These are phyloP conservation scores for Lepidostoma basale DNA, from an alignment of 1,140 invertebrate genomes.

Conservation along the genomic window DNA sequence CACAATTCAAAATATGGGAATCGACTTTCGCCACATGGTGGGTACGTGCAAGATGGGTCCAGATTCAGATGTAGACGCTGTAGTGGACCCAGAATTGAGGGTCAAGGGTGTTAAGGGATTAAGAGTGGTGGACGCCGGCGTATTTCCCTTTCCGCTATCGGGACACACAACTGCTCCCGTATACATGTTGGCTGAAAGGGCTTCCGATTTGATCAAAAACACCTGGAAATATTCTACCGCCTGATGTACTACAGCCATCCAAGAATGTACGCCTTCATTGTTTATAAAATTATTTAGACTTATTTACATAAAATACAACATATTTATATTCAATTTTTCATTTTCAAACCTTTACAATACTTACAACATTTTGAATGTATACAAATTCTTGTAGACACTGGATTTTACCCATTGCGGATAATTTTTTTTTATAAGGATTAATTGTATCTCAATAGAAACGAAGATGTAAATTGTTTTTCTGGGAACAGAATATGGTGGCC, in stretches of 20 bases:
- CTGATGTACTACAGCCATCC: neutral
- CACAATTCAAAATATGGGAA: conserved; percentile 51
- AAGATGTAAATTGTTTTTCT: too few relatives aligned
- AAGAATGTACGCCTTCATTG: neutral
- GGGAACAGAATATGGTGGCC: too few relatives aligned
- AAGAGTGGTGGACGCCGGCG: too few relatives aligned
- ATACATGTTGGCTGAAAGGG: conserved; percentile 66
- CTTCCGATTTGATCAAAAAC: conserved; percentile 57
- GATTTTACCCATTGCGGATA: too few relatives aligned
- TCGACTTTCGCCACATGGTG: conserved; percentile 60
- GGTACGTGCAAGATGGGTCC: conserved; percentile 70
- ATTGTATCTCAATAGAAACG: too few relatives aligned
- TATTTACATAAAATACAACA: conserved; percentile 76
- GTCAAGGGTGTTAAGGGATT: too few relatives aligned
- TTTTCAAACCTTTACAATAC: too few relatives aligned
- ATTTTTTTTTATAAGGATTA: too few relatives aligned
- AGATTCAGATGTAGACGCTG: conserved; percentile 57
- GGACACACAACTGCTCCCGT: conserved; percentile 57
- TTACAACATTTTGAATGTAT: too few relatives aligned
- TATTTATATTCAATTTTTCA: too few relatives aligned
- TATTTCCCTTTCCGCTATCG: conserved; percentile 52
- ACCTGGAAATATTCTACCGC: conserved; percentile 30
- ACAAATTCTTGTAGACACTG: too few relatives aligned
- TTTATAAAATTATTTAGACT: conserved; percentile 50
- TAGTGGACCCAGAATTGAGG: conserved; percentile 67